phyloP scores from a whole-genome alignment of 1,140 invertebrate genomes.

The Drosophila teissieri region DNA sequence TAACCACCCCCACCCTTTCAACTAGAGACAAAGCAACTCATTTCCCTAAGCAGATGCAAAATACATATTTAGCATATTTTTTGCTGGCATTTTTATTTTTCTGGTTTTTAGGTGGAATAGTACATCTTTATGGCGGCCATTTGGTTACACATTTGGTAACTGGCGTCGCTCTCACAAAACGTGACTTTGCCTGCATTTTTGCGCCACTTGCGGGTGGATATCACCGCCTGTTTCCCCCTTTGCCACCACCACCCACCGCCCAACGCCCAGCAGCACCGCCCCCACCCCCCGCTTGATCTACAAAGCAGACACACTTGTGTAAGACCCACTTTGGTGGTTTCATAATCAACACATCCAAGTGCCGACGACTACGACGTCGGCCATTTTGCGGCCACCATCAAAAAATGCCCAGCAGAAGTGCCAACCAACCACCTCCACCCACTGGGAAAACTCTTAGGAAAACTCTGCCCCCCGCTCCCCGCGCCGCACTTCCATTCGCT shows the following conservation, averaged over 20 bases:
- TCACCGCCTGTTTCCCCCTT: not conserved
- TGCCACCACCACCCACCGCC: not conserved
- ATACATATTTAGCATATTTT: conserved; percentile 57
- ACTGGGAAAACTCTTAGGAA: conserved; percentile 49
- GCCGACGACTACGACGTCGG: conserved; percentile 27
- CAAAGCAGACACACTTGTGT: conserved; percentile 54
- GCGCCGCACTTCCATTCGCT: conserved; percentile 24
- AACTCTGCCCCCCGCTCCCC: conserved; percentile 8
- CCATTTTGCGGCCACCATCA: conserved; percentile 65
- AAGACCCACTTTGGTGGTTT: conserved; percentile 64
- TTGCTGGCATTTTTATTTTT: conserved; percentile 48
- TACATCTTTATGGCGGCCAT: conserved; percentile 66
- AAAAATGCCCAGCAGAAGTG: conserved; percentile 56
- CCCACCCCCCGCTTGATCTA: conserved; percentile 1
- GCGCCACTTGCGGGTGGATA: conserved; percentile 40
- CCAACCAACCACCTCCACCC: conserved; percentile 22
- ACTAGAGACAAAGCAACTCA: conserved; percentile 42
- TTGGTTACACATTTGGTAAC: conserved; percentile 63
- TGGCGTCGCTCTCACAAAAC: conserved; percentile 55
- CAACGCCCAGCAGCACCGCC: not conserved
- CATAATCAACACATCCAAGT: conserved; percentile 62
- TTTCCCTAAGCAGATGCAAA: conserved; percentile 54
- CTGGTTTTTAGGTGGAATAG: conserved; percentile 36
- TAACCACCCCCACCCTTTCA: conserved; percentile 3
- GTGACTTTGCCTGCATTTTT: conserved; percentile 79